Evolutionary conservation across 2,113 vertebrate genomes (phyloP).

Genomic region (Muntiacus muntjak): DNA sequence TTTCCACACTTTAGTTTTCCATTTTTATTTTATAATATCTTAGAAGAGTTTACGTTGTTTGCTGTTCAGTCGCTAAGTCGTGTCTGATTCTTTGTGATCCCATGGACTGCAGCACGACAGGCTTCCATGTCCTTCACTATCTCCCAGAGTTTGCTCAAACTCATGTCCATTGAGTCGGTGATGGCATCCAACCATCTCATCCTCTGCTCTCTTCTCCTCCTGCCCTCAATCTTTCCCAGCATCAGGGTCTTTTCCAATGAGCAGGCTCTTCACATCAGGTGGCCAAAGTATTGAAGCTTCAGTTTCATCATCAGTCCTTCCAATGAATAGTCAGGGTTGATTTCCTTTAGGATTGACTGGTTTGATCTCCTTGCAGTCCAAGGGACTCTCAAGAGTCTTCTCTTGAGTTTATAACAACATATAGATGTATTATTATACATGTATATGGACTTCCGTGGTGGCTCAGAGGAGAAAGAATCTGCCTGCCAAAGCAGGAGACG

Average conservation of each 20-base stretch:
- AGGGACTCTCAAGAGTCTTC: neutral
- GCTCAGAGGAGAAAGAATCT: neutral
- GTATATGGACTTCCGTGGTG: neutral
- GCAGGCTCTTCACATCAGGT: neutral
- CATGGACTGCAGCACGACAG: neutral
- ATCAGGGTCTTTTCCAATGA: neutral
- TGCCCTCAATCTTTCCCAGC: neutral
- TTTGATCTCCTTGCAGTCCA: neutral
- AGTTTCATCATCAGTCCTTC: neutral
- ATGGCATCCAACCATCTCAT: neutral
- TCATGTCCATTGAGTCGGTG: neutral
- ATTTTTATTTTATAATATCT: neutral
- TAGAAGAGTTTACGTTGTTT: neutral
- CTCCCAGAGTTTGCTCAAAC: neutral
- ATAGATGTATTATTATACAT: neutral
- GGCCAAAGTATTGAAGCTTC: neutral
- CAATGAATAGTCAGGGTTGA: neutral
- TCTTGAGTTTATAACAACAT: neutral
- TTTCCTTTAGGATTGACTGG: neutral
- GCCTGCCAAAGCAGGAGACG: neutral
- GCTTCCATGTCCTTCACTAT: neutral
- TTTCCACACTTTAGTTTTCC: neutral
- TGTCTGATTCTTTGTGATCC: neutral
- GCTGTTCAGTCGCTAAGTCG: neutral
- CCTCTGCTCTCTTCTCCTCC: neutral